phyloP scores from a whole-genome alignment of 2,113 vertebrate genomes.

The Symphodus melops region DNA sequence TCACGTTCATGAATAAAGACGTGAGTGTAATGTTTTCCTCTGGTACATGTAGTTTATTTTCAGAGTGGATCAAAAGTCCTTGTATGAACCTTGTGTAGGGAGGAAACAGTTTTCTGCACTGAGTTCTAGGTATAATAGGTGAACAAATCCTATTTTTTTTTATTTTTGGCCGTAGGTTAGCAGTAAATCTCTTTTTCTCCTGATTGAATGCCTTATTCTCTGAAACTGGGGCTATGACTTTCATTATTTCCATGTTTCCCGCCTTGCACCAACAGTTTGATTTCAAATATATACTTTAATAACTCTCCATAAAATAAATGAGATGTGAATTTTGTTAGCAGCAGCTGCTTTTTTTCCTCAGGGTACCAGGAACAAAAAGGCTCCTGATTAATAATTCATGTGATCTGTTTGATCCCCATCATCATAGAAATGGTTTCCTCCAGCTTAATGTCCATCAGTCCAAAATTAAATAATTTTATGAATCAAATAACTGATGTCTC shows the following conservation, averaged over 20 bases:
- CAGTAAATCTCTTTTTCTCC: constrained; percentile 50
- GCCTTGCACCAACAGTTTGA: constrained; percentile 69
- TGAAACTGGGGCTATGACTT: constrained; percentile 36
- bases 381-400: constrained; percentile 83
- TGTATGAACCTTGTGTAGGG: neutral
- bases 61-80: constrained; percentile 5
- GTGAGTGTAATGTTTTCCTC: neutral
- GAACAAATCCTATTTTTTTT: neutral
- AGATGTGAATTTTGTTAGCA: constrained; percentile 78
- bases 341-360: constrained; percentile 62
- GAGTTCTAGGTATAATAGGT: neutral
- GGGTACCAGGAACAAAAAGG: constrained; percentile 74
- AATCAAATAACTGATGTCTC: constrained; percentile 59
- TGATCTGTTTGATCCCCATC: constrained; percentile 80
- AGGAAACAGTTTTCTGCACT: neutral
- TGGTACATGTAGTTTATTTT: neutral
- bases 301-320: constrained; percentile 82
- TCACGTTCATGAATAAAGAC: neutral
- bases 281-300: constrained; percentile 81
- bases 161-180: constrained; percentile 19
- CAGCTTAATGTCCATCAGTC: constrained; percentile 65
- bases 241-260: constrained; percentile 73
- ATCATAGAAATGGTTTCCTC: constrained; percentile 74
- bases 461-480: constrained; percentile 45
- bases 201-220: constrained; percentile 52